Evolutionary conservation across 2,797 vertebrate genomes (phyloP).

Genomic region (Chaetophractus vellerosus): DNA sequence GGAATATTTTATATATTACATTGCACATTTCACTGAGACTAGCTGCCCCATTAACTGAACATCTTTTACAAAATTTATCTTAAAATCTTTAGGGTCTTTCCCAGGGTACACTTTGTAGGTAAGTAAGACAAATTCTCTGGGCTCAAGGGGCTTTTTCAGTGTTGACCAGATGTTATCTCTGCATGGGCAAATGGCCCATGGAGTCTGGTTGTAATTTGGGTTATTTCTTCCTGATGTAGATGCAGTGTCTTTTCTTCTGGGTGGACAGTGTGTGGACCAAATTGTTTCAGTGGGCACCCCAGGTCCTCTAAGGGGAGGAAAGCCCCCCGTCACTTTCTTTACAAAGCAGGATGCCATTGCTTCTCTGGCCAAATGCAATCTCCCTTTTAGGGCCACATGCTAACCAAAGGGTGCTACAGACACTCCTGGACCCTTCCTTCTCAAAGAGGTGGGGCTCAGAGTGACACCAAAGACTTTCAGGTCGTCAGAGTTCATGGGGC

Average conservation of each 20-base stretch:
- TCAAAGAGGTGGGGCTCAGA: not conserved
- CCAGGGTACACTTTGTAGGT: not conserved
- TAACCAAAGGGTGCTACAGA: not conserved
- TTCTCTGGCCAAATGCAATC: not conserved
- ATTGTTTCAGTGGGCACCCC: not conserved
- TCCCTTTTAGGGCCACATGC: not conserved
- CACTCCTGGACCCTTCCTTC: not conserved
- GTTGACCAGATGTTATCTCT: conserved; percentile 48
- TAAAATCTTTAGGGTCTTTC: conserved; percentile 3
- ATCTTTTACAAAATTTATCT: not conserved
- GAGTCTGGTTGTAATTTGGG: conserved; percentile 9
- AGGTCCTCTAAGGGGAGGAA: not conserved
- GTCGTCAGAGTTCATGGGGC: conserved; percentile 25
- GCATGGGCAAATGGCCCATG: not conserved
- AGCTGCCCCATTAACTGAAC: not conserved
- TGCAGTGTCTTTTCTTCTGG: not conserved
- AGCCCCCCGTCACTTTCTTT: not conserved
- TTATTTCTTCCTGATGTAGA: conserved; percentile 50
- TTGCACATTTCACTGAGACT: conserved; percentile 5
- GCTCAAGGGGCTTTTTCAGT: not conserved
- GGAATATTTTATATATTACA: not conserved
- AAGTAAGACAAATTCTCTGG: not conserved
- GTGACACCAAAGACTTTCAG: conserved; percentile 30
- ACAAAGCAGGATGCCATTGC: not conserved
- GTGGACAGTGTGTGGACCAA: not conserved